phyloP scores from a whole-genome alignment of 2,797 vertebrate species.

The Gila robusta region DNA sequence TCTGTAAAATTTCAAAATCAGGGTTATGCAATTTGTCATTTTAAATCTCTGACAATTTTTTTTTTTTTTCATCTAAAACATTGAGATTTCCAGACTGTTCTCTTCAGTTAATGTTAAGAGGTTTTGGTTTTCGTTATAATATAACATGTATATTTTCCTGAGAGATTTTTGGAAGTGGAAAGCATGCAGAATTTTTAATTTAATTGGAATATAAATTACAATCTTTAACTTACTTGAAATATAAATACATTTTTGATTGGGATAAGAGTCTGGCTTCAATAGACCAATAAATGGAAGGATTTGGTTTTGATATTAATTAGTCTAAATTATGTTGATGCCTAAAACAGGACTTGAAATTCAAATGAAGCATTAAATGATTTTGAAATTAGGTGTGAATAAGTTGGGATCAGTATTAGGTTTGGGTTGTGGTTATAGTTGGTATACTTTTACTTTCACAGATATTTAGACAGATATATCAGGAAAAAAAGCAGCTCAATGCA shows the following conservation, averaged over 20 bases:
- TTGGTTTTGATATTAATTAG: not conserved
- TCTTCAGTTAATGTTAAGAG: not conserved
- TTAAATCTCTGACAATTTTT: constrained; percentile 7
- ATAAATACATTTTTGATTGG: not conserved
- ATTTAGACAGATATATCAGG: not conserved
- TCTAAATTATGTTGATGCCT: not conserved
- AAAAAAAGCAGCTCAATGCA: not conserved
- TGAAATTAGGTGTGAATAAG: not conserved
- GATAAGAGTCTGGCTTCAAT: not conserved
- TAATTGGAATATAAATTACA: too few species aligned
- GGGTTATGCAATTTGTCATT: not conserved
- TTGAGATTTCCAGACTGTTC: constrained; percentile 15
- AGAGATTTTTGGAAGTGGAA: not conserved
- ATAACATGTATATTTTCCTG: not conserved
- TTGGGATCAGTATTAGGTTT: constrained; percentile 2
- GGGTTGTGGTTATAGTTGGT: not conserved
- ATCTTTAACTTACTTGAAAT: not conserved
- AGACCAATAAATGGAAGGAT: not conserved
- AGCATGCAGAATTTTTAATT: not conserved
- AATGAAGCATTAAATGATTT: not conserved
- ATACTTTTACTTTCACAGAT: not conserved
- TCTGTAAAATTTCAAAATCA: constrained; percentile 4
- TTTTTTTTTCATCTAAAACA: not conserved
- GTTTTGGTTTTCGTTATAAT: not conserved
- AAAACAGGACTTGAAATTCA: not conserved